Evolutionary conservation across 2,888 invertebrate species (phyloP).

Genomic region (Falcaria lacertinaria): DNA sequence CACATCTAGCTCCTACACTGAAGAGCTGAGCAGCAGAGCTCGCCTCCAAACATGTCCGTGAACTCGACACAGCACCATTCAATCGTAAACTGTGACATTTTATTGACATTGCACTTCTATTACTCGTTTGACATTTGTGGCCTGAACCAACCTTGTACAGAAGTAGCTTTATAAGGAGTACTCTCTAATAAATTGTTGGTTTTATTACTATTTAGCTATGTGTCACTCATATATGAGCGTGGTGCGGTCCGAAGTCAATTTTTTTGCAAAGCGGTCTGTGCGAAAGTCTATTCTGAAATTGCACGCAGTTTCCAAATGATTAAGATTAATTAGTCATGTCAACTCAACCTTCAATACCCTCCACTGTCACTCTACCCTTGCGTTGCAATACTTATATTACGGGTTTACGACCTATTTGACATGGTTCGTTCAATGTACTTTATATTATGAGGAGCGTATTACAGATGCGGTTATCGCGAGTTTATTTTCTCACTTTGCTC

Average conservation of each 20-base stretch:
- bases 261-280: background rate
- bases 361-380: slow-evolving; percentile 47
- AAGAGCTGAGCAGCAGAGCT: slow-evolving; percentile 2
- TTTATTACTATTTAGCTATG: slow-evolving; percentile 28
- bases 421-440: slow-evolving; percentile 61
- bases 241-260: background rate
- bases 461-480: slow-evolving; percentile 66
- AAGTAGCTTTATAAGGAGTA: slow-evolving; percentile 32
- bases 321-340: slow-evolving; percentile 32
- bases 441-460: slow-evolving; percentile 43
- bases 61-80: slow-evolving; percentile 53
- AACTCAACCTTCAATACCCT: slow-evolving; percentile 44
- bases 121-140: slow-evolving; percentile 52
- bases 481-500: slow-evolving; percentile 74
- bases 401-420: slow-evolving; percentile 59
- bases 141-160: slow-evolving; percentile 47
- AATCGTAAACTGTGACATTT: slow-evolving; percentile 68
- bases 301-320: slow-evolving; percentile 14
- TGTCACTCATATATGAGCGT: background rate
- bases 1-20: slow-evolving; percentile 23
- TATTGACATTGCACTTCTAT: slow-evolving; percentile 62
- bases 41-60: slow-evolving; percentile 36
- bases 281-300: slow-evolving; percentile 17
- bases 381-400: slow-evolving; percentile 41
- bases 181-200: slow-evolving; percentile 38